A percentile compares a stretch with the other conserved stretches of the same genome.
phyloP scores from a whole-genome alignment of 2,797 vertebrate species.

The Gambelia wislizenii region DNA sequence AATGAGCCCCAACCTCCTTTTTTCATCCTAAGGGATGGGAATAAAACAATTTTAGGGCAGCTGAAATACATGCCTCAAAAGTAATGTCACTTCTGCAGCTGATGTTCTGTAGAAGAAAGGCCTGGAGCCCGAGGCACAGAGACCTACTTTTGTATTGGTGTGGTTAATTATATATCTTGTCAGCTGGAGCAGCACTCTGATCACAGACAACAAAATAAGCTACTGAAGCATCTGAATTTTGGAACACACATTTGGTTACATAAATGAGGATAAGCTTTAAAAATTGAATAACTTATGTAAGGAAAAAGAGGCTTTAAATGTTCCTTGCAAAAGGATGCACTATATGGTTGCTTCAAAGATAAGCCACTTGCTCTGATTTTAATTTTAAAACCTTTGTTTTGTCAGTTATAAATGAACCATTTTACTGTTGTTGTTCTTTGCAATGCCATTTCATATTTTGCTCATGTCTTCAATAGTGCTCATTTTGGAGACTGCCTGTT shows the following conservation, averaged over 20 bases:
- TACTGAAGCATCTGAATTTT: conserved; percentile 30
- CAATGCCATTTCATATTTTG: neutral
- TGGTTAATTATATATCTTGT: conserved; percentile 62
- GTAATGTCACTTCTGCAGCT: conserved; percentile 26
- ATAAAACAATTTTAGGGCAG: conserved; percentile 26
- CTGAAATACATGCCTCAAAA: neutral
- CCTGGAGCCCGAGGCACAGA: conserved; percentile 63
- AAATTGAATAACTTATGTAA: conserved; percentile 38
- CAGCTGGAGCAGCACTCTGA: conserved; percentile 28
- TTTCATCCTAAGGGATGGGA: neutral
- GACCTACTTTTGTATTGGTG: conserved; percentile 69
- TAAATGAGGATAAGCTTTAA: conserved; percentile 35
- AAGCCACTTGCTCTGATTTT: conserved; percentile 4
- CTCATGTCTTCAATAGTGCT: neutral
- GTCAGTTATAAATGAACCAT: neutral
- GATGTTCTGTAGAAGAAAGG: conserved; percentile 34
- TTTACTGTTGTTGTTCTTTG: neutral
- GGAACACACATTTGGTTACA: conserved; percentile 34
- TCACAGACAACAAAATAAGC: conserved; percentile 35
- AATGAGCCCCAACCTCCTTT: neutral
- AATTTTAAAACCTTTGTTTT: conserved; percentile 15
- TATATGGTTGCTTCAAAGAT: neutral
- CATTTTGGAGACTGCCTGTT: neutral
- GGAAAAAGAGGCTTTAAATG: conserved; percentile 17
- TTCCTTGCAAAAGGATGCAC: neutral